Percentiles rank a stretch among this genome's conserved stretches.
phyloP scores from a whole-genome alignment of 2,113 vertebrate genomes.

The Antechinus flavipes region DNA sequence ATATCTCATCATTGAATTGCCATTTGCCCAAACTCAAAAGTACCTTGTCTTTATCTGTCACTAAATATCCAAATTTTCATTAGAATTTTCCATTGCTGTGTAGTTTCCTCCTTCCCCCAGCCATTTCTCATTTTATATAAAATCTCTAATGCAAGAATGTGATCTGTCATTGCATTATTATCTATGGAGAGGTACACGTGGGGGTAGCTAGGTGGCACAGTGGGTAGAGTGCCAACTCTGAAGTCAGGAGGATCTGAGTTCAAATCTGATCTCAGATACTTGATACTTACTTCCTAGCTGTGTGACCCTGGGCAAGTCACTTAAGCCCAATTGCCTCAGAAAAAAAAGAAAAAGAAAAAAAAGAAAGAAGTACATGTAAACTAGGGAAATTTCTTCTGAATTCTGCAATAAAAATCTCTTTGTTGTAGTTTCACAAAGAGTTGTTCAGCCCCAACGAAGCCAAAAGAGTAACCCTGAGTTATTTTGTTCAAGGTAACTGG shows the following conservation, averaged over 20 bases:
- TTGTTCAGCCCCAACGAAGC: slow-evolving; percentile 41
- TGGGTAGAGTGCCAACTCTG: too few relatives aligned
- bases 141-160: background rate
- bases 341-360: too few relatives aligned
- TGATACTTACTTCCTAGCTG: too few relatives aligned
- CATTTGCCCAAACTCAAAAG: slow-evolving; percentile 35
- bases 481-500: slow-evolving; percentile 23
- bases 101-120: background rate
- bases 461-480: slow-evolving; percentile 53
- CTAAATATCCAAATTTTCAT: slow-evolving; percentile 36
- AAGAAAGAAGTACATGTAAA: background rate
- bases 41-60: background rate
- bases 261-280: too few relatives aligned
- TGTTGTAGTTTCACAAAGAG: slow-evolving; percentile 33
- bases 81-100: slow-evolving; percentile 42
- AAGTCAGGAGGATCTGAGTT: too few relatives aligned
- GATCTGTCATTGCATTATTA: slow-evolving; percentile 31
- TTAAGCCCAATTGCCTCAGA: too few relatives aligned
- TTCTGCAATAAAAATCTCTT: slow-evolving; percentile 46
- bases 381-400: slow-evolving; percentile 39
- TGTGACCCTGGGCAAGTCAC: too few relatives aligned
- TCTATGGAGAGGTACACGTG: background rate
- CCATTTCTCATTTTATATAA: slow-evolving; percentile 15
- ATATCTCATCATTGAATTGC: slow-evolving; percentile 38
- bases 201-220: too few relatives aligned